These are phyloP conservation scores for Plecotus auritus DNA, from an alignment of 2,113 vertebrate species.

Conservation along the genomic window DNA sequence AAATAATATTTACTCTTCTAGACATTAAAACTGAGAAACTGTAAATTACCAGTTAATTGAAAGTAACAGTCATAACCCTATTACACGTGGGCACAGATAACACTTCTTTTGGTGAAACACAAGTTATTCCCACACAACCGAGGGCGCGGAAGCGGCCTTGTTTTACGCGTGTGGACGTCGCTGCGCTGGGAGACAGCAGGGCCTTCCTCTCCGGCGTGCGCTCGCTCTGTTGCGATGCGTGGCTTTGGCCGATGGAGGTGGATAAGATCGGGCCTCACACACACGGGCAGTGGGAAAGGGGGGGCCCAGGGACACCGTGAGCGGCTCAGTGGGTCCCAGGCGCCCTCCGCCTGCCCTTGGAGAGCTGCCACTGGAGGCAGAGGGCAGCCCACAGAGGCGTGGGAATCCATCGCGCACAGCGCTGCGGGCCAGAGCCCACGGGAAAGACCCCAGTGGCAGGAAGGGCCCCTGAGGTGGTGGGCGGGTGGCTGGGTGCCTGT, in stretches of 20 bases:
- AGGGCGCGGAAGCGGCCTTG: too few species aligned
- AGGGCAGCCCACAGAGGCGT: accelerated
- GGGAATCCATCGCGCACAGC: background rate
- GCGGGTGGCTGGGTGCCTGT: accelerated
- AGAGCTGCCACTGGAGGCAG: background rate
- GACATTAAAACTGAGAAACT: background rate
- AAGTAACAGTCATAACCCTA: background rate
- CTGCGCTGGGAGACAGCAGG: too few species aligned
- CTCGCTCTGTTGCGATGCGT: accelerated
- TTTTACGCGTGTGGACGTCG: background rate
- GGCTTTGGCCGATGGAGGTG: background rate
- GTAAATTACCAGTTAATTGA: background rate
- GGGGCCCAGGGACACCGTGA: accelerated
- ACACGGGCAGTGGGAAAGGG: background rate
- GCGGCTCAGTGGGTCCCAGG: accelerated
- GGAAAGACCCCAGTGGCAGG: background rate
- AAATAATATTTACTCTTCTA: background rate
- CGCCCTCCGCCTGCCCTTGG: accelerated
- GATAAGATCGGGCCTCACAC: too few species aligned
- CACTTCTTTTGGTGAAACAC: background rate
- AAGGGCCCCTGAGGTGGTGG: background rate
- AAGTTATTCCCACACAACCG: background rate
- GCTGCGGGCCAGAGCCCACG: too few species aligned
- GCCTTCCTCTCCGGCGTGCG: accelerated
- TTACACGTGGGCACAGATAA: background rate